phyloP scores from a whole-genome alignment of 2,113 vertebrate genomes.

The Callipepla squamata region DNA sequence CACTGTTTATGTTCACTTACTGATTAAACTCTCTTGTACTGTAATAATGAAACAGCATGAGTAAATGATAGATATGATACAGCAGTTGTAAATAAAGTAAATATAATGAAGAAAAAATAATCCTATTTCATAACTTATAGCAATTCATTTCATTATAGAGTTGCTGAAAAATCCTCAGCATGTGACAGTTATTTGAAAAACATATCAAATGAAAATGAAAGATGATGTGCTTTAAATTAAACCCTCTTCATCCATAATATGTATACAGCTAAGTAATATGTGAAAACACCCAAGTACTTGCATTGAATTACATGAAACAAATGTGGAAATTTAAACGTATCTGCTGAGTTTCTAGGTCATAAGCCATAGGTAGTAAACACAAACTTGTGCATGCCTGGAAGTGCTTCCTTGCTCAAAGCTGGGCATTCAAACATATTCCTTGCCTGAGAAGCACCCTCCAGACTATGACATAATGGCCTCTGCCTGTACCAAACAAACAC shows the following conservation, averaged over 20 bases:
- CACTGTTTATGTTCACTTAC: background rate
- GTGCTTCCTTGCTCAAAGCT: background rate
- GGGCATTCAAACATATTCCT: background rate
- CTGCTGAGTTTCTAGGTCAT: background rate
- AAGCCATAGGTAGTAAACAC: background rate
- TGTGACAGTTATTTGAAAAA: background rate
- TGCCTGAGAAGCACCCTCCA: accelerated
- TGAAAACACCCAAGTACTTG: background rate
- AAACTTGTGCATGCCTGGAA: background rate
- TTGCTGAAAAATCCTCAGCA: background rate
- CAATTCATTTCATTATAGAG: background rate
- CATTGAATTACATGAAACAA: background rate
- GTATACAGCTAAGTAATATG: background rate
- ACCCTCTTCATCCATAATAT: background rate
- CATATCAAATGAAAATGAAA: background rate
- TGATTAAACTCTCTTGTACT: background rate
- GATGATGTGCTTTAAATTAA: background rate
- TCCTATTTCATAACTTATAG: background rate
- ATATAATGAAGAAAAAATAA: background rate
- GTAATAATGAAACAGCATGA: background rate
- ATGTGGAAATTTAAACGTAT: background rate
- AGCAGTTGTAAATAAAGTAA: background rate
- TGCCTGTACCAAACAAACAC: background rate
- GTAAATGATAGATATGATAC: background rate
- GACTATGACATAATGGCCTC: background rate